Conservation (phyloP, 2,888 invertebrate species). For the Cryptocheilus praepositus region DNA sequence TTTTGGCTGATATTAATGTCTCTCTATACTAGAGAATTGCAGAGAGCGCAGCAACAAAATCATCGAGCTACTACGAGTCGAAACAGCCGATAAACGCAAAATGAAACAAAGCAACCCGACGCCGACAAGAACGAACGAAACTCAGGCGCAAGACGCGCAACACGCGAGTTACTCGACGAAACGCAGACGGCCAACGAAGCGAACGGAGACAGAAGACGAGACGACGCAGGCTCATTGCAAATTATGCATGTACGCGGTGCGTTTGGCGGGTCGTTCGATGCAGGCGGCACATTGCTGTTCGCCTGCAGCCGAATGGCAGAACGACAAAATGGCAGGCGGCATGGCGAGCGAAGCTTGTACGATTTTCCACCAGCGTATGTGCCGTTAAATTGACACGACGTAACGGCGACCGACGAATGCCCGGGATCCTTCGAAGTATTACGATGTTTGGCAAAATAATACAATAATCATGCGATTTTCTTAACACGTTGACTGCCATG, state of each 20-base stretch:
- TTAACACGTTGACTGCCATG: no score
- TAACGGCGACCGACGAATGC: slow-evolving; percentile 6
- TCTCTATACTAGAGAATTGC: no score
- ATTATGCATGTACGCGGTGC: slow-evolving; percentile 24
- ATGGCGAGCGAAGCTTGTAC: slow-evolving; percentile 2
- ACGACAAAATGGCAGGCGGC: background rate
- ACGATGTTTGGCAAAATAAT: background rate
- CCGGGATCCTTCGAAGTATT: background rate
- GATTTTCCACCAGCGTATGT: slow-evolving; percentile 13
- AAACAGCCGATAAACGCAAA: no score
- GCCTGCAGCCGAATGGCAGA: no score
- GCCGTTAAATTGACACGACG: background rate
- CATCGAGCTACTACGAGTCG: no score
- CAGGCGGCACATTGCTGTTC: slow-evolving; percentile 7
- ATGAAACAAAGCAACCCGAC: background rate
- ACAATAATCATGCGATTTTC: background rate
- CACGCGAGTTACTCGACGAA: background rate
- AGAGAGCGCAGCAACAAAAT: no score
- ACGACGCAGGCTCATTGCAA: background rate
- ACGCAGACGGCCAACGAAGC: no score
- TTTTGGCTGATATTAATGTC: no score
- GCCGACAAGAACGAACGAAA: no score
- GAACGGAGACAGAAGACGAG: background rate
- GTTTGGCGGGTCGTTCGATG: slow-evolving; percentile 18
- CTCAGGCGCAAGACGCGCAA: background rate